Percentiles rank a stretch among this genome's conserved stretches.
Evolutionary conservation across 2,888 invertebrate genomes (phyloP).

Genomic region (Drosophila mimica): DNA sequence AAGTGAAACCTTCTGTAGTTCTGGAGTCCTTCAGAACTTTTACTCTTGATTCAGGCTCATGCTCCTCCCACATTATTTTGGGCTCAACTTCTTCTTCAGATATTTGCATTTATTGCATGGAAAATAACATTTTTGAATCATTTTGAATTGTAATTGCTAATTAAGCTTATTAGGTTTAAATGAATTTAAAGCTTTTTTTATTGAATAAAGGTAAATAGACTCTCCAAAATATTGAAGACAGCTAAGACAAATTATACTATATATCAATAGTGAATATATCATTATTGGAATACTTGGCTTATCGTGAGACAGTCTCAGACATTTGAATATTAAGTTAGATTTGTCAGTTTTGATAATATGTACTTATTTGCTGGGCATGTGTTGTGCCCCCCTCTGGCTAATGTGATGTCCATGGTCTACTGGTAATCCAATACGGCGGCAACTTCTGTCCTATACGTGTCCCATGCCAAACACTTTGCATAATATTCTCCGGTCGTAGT

Average conservation of each 20-base stretch:
- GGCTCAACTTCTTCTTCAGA: neutral
- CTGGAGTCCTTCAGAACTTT: neutral
- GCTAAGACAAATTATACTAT: neutral
- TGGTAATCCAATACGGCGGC: slow-evolving; percentile 27
- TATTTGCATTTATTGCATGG: neutral
- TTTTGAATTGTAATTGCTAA: neutral
- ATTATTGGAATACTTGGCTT: neutral
- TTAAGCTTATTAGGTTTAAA: neutral
- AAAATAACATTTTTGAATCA: neutral
- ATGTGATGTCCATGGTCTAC: neutral
- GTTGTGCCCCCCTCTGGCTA: neutral
- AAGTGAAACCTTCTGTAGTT: neutral
- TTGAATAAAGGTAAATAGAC: neutral
- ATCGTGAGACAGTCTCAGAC: neutral
- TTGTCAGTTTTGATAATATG: neutral
- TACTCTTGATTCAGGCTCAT: neutral
- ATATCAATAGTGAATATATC: neutral
- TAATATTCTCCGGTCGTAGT: slow-evolving; percentile 44
- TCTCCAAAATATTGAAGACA: neutral
- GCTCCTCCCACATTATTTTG: neutral
- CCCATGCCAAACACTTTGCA: slow-evolving; percentile 46
- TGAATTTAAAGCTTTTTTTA: fast-evolving
- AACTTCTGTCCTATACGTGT: slow-evolving; percentile 34
- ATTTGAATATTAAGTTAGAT: neutral
- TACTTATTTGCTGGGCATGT: neutral